Evolutionary conservation across 2,113 vertebrate genomes (phyloP).

Genomic region (Myanophis thanlyinensis): DNA sequence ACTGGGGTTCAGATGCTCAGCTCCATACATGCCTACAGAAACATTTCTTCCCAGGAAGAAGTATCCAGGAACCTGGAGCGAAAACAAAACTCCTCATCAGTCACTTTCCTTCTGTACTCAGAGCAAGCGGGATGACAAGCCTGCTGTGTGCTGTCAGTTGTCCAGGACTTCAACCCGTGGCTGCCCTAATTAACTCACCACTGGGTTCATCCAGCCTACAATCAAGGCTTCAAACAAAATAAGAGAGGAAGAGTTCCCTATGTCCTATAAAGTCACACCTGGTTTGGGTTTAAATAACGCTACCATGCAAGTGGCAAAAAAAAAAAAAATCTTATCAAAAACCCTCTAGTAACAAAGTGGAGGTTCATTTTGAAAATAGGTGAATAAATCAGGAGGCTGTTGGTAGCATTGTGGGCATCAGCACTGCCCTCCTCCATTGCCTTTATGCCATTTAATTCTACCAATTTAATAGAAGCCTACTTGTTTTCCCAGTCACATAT

Average conservation of each 20-base stretch:
- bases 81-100: background rate
- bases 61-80: rapidly evolving
- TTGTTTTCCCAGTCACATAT: background rate
- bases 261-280: background rate
- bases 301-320: background rate
- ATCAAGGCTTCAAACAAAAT: background rate
- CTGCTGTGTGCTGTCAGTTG: background rate
- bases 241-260: slow-evolving; percentile 11
- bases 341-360: background rate
- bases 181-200: slow-evolving; percentile 49
- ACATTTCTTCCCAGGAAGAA: background rate
- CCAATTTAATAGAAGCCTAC: background rate
- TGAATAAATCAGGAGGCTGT: background rate
- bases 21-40: slow-evolving; percentile 28
- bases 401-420: background rate
- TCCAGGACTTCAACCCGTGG: slow-evolving; percentile 14
- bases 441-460: background rate
- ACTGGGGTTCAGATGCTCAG: slow-evolving; percentile 14
- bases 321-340: background rate
- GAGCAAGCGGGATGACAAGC: background rate
- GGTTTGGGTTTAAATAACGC: slow-evolving; percentile 25
- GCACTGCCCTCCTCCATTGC: background rate
- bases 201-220: background rate
- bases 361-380: background rate
- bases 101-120: slow-evolving; percentile 23